These are phyloP conservation scores for Acipenser oxyrinchus DNA, from an alignment of 2,797 vertebrate genomes.

Conservation along the genomic window DNA sequence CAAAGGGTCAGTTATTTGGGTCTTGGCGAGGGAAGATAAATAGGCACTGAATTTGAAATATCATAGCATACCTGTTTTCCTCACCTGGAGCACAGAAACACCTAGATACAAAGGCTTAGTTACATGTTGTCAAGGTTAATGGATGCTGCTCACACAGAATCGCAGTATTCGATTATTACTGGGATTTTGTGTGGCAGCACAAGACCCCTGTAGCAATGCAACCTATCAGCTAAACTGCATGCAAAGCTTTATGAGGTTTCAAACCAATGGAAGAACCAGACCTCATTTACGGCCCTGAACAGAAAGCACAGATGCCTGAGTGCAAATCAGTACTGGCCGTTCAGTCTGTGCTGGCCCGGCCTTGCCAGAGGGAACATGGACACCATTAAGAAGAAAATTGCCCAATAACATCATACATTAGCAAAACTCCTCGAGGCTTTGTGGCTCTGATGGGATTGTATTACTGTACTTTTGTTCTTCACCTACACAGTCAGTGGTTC, in stretches of 20 bases:
- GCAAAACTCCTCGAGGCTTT: background rate
- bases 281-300: constrained; percentile 20
- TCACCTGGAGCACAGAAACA: no score
- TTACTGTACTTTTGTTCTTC: background rate
- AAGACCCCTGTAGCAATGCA: constrained; percentile 12
- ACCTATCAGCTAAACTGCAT: constrained; percentile 12
- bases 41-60: no score
- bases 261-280: background rate
- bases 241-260: constrained; percentile 15
- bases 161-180: no score
- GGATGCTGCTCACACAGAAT: no score
- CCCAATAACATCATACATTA: constrained; percentile 10
- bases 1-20: constrained; percentile 11
- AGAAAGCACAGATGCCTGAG: constrained; percentile 21
- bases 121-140: no score
- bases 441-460: background rate
- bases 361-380: constrained; percentile 4
- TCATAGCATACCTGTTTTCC: no score
- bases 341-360: constrained; percentile 32
- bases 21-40: background rate
- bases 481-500: no score
- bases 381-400: constrained; percentile 4
- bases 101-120: no score
- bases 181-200: constrained; percentile 7
- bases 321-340: constrained; percentile 8